Evolutionary conservation across 2,797 vertebrate species (phyloP), one percentile per base, ranked within the genome.

Genomic region (Heteromormyrus szaboi): DNA sequence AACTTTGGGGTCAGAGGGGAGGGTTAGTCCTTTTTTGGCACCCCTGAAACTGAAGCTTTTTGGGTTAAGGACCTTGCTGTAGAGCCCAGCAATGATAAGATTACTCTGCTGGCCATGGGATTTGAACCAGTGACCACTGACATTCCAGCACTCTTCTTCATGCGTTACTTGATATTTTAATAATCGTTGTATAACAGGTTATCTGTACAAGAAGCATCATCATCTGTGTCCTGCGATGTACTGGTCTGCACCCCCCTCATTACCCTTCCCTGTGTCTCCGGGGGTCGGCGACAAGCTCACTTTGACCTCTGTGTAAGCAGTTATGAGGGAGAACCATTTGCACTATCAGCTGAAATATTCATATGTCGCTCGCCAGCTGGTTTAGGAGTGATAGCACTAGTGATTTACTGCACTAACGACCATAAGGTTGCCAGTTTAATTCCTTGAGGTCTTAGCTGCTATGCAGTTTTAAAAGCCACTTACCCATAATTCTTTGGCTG

Each of bases 381-480:
- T 81, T 41, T 22, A 12, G 37, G 41, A 81, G 19, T 81, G 76
- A 14, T 2, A 22, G 44, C n/a, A 85, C 48, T 48, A 25, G 9
- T 51, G 48, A 85, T 53, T 85, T 51, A 50, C 11, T 85, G 11
- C 83, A 85, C 83, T 81, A 46, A 85, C 12, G 4, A 53, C n/a
- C 46, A 85, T 25, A 50, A 33, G 48, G 44, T 85, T 85, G 83
- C 83, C 14, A 25, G 48, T 25, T 85, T 85, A 85, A 85, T 50
- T 85, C 83, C 83, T 44, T 46, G 44, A 44, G 83, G 44, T 85
- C 22, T 85, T 46, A 50, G 83, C 48, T 46, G 22, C n/a, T 85
- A 50, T 85, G 44, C 48, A 50, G n/a, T 85, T 85, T 46, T 29
- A 85, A 50, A 85, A 85, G 46, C 83, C 83, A 85, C 46, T 51